These are phyloP conservation scores for Drosophila hamatofila DNA, from an alignment of 2,888 invertebrate genomes.

Conservation along the genomic window DNA sequence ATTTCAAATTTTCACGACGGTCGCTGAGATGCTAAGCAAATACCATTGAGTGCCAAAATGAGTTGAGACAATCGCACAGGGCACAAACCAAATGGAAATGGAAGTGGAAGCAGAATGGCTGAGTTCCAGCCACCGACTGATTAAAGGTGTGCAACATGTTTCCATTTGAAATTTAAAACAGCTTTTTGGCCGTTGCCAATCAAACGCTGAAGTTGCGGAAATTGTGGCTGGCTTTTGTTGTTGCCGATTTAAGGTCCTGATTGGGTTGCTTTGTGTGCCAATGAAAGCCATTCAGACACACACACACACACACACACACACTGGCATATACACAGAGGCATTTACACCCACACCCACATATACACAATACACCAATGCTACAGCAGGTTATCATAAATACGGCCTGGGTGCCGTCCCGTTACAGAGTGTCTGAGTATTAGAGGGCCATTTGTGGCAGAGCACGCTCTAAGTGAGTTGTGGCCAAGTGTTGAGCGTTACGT, in stretches of 20 bases:
- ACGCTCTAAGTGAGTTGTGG: slow-evolving; percentile 72
- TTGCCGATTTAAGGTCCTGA: slow-evolving; percentile 56
- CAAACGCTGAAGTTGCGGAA: slow-evolving; percentile 65
- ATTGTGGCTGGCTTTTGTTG: slow-evolving; percentile 68
- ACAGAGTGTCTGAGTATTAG: slow-evolving; percentile 38
- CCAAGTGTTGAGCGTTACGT: slow-evolving; percentile 62
- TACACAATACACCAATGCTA: slow-evolving; percentile 8
- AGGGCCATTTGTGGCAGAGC: slow-evolving; percentile 68
- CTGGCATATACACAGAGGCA: not conserved
- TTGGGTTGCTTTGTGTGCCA: slow-evolving; percentile 60
- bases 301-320: slow-evolving; percentile 4
- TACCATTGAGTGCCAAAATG: slow-evolving; percentile 44
- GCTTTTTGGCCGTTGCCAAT: slow-evolving; percentile 49
- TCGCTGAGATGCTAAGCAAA: slow-evolving; percentile 29
- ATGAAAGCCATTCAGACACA: slow-evolving; percentile 34
- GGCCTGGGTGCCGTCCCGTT: slow-evolving; percentile 16
- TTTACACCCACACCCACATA: slow-evolving; percentile 6
- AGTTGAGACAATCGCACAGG: slow-evolving; percentile 55
- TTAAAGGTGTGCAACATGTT: slow-evolving; percentile 57
- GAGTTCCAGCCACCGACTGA: slow-evolving; percentile 40
- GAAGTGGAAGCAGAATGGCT: not conserved
- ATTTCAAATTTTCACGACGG: slow-evolving; percentile 42
- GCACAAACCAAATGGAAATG: not conserved
- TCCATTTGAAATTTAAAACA: slow-evolving; percentile 67
- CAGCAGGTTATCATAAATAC: slow-evolving; percentile 59